Evolutionary conservation across 2,888 invertebrate species (phyloP).

Genomic region (Eristalis intricaria): DNA sequence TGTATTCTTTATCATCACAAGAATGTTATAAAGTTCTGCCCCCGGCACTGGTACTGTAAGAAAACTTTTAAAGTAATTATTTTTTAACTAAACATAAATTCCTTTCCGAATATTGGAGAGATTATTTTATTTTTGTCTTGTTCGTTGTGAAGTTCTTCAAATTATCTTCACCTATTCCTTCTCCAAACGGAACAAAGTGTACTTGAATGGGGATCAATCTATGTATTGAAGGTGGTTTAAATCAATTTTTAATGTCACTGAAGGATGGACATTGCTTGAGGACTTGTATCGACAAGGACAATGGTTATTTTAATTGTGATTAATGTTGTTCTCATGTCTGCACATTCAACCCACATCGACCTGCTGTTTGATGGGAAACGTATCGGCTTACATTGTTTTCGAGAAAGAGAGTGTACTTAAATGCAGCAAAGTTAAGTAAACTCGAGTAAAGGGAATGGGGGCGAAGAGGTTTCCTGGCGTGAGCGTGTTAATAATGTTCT

Average conservation of each 20-base stretch:
- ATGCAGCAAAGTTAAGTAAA: not conserved
- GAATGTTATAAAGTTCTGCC: slow-evolving; percentile 6
- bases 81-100: slow-evolving; percentile 24
- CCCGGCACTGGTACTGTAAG: not conserved
- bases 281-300: slow-evolving; percentile 2
- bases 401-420: not conserved
- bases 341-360: not conserved
- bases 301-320: not conserved
- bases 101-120: not conserved
- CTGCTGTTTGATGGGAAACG: not conserved
- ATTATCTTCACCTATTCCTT: not conserved
- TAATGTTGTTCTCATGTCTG: not conserved
- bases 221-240: slow-evolving; percentile 9
- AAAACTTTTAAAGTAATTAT: slow-evolving; percentile 14
- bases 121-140: not conserved
- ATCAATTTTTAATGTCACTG: slow-evolving; percentile 31
- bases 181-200: not conserved
- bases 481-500: too few species aligned
- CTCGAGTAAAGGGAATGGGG: not conserved
- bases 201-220: slow-evolving; percentile 16
- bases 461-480: too few species aligned
- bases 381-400: not conserved
- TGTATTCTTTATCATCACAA: slow-evolving; percentile 5
- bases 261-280: not conserved
- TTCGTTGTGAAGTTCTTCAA: not conserved